Evolutionary conservation across 2,113 vertebrate genomes (phyloP).

Genomic region (Fregata magnificens): DNA sequence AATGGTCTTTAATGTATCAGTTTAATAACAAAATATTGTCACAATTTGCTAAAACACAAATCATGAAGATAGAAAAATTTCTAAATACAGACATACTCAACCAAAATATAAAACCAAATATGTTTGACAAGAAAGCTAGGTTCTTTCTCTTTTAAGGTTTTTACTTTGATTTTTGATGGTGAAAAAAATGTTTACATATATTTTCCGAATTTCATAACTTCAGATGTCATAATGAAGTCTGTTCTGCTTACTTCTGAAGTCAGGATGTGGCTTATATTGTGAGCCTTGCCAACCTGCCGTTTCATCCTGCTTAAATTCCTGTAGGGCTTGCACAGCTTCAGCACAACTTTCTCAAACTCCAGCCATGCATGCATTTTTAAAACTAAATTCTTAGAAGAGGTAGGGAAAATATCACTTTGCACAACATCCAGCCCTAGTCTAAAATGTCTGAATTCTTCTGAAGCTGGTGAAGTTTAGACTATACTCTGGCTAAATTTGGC

Average conservation of each 20-base stretch:
- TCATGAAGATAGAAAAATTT: background rate
- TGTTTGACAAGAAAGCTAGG: background rate
- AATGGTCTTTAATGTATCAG: background rate
- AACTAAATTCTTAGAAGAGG: background rate
- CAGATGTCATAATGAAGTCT: background rate
- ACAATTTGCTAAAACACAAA: constrained; percentile 21
- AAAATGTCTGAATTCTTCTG: background rate
- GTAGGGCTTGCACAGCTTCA: background rate
- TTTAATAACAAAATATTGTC: background rate
- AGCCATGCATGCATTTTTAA: background rate
- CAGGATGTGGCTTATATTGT: background rate
- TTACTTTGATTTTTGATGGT: background rate
- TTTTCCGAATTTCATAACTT: background rate
- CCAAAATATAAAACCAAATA: background rate
- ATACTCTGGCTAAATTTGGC: background rate
- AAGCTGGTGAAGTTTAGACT: background rate
- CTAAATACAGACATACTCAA: background rate
- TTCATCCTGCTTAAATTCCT: background rate
- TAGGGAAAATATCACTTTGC: background rate
- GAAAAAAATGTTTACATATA: background rate
- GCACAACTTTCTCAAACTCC: background rate
- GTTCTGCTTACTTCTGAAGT: background rate
- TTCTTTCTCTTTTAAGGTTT: background rate
- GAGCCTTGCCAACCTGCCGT: background rate
- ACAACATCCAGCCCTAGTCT: background rate